Percentiles rank a stretch among this genome's conserved stretches.
Conservation (phyloP, 2,797 vertebrate species). For the Anniella stebbinsi region DNA sequence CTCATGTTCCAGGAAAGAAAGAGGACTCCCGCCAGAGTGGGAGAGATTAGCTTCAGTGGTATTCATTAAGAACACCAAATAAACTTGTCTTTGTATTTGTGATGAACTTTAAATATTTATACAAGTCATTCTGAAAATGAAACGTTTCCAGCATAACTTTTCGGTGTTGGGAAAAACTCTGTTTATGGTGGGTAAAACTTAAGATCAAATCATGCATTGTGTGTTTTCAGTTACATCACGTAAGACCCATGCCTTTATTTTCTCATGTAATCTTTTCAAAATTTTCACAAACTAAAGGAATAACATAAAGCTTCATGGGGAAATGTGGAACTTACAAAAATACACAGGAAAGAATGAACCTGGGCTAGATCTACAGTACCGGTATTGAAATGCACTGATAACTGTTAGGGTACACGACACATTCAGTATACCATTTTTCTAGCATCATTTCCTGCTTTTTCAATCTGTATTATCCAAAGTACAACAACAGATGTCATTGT, state of each 20-base stretch:
- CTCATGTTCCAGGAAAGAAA: neutral
- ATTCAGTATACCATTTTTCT: too few relatives aligned
- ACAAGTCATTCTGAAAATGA: neutral
- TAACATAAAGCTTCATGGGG: neutral
- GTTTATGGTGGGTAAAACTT: neutral
- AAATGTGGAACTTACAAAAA: neutral
- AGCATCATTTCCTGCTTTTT: too few relatives aligned
- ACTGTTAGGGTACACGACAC: too few relatives aligned
- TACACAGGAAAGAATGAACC: neutral
- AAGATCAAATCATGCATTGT: neutral
- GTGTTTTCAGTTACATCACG: neutral
- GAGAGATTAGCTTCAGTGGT: neutral
- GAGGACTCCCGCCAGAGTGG: neutral
- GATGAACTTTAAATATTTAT: neutral
- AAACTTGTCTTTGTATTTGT: neutral
- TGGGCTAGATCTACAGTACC: too few relatives aligned
- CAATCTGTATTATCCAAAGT: too few relatives aligned
- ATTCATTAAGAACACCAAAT: too few relatives aligned
- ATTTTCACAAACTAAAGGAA: neutral
- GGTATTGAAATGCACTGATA: too few relatives aligned
- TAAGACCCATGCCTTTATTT: neutral
- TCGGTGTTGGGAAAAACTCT: neutral
- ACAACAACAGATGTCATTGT: too few relatives aligned
- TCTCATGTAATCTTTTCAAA: neutral
- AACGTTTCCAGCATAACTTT: neutral